phyloP scores from a whole-genome alignment of 92 coral and sea anemone genomes.

The Heteractis magnifica region DNA sequence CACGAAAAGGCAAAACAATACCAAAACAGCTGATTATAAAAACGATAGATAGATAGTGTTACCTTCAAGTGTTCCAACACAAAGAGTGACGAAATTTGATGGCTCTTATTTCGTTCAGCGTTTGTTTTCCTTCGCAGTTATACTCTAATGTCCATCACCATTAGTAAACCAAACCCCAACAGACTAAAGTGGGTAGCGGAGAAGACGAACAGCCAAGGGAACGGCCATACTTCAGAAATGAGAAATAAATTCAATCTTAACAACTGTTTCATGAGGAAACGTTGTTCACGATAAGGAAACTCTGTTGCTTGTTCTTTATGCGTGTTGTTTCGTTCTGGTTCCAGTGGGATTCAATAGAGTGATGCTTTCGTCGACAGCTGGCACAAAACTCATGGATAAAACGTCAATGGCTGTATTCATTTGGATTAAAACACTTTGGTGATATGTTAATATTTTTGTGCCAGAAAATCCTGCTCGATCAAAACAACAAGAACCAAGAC shows the following conservation, averaged over 20 bases:
- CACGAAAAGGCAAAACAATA: background rate
- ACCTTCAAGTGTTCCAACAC: too few species aligned
- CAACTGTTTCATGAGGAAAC: conserved; percentile 43
- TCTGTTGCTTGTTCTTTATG: background rate
- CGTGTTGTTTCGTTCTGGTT: background rate
- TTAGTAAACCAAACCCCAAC: conserved; percentile 62
- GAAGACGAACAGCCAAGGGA: conserved; percentile 68
- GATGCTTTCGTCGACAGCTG: background rate
- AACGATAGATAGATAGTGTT: background rate
- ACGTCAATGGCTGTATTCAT: background rate
- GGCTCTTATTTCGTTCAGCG: background rate
- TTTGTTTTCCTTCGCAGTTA: conserved; percentile 4
- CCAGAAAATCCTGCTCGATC: background rate
- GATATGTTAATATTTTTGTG: background rate
- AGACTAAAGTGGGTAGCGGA: conserved; percentile 73
- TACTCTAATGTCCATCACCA: conserved; percentile 73
- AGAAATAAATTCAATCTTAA: conserved; percentile 77
- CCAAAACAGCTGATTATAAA: conserved; percentile 24
- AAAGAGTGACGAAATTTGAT: too few species aligned
- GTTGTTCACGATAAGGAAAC: background rate
- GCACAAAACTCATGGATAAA: background rate
- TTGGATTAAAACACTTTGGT: background rate
- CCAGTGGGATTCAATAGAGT: background rate
- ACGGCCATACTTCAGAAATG: conserved; percentile 77
- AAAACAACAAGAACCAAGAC: conserved; percentile 23